Percentiles rank a stretch among this genome's conserved stretches.
Conservation (phyloP, 1,140 invertebrate genomes). For the Sminthurides bifidus region DNA sequence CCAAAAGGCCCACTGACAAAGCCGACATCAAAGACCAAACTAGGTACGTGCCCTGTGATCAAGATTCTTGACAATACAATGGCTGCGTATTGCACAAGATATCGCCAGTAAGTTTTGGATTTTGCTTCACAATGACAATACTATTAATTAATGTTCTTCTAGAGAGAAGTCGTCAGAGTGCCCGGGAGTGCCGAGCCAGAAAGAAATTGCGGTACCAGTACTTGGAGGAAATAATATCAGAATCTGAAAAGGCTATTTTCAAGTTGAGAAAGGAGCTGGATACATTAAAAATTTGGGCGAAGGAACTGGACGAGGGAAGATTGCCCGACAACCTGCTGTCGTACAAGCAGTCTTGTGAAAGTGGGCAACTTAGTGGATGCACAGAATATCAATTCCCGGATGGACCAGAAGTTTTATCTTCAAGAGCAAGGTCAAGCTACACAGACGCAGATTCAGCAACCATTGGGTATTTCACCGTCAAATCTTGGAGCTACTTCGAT, state of each 20-base stretch:
- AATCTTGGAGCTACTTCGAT: constrained; percentile 8
- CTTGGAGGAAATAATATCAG: constrained; percentile 84
- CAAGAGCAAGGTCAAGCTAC: constrained; percentile 7
- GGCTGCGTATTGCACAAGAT: too few relatives aligned
- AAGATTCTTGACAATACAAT: background rate
- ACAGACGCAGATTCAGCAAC: constrained; percentile 1
- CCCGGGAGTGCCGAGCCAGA: constrained; percentile 86
- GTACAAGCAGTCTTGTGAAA: constrained; percentile 26
- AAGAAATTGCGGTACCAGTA: constrained; percentile 97
- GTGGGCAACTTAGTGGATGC: constrained; percentile 17
- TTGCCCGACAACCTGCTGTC: constrained; percentile 62
- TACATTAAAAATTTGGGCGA: constrained; percentile 63
- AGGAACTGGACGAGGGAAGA: constrained; percentile 62
- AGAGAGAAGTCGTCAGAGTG: constrained; percentile 93
- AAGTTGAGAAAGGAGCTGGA: constrained; percentile 79
- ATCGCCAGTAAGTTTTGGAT: too few relatives aligned
- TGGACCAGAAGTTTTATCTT: constrained; percentile 11
- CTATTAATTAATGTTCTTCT: constrained; percentile 6
- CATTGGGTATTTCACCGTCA: constrained; percentile 2
- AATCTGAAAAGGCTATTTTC: constrained; percentile 87
- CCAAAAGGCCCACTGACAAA: constrained; percentile 69
- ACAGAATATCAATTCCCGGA: constrained; percentile 14
- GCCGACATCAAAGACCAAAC: constrained; percentile 87
- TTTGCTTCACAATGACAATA: background rate
- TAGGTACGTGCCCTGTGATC: constrained; percentile 46